phyloP scores from a whole-genome alignment of 2,113 vertebrate genomes.

The Myrmecophaga tridactyla region DNA sequence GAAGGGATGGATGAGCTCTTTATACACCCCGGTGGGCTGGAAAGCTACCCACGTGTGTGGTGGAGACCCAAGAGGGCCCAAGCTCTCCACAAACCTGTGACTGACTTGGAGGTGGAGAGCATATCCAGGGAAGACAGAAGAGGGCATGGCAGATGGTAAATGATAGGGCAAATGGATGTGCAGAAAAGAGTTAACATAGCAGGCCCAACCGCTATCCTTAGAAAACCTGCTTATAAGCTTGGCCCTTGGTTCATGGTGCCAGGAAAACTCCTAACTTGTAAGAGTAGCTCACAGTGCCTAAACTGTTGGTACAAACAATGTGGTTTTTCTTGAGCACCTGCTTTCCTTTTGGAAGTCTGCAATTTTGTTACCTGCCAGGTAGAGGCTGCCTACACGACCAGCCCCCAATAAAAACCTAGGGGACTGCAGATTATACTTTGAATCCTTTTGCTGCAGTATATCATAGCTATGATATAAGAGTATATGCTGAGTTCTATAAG shows the following conservation, averaged over 20 bases:
- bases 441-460: no score
- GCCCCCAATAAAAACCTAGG: neutral
- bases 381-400: neutral
- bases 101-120: fast-evolving
- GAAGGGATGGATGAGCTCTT: neutral
- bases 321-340: neutral
- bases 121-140: neutral
- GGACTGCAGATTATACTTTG: neutral
- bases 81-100: neutral
- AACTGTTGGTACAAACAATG: neutral
- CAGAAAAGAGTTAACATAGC: neutral
- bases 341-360: neutral
- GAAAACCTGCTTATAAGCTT: neutral
- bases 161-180: neutral
- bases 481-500: no score
- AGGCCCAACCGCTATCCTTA: neutral
- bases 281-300: neutral
- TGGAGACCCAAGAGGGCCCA: neutral
- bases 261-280: neutral
- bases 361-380: neutral
- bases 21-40: neutral
- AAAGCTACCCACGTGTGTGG: neutral
- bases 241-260: no score
- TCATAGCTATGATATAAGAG: no score
- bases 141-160: neutral